Conservation (phyloP, 2,797 vertebrate species). For the Urosaurus nigricauda region DNA sequence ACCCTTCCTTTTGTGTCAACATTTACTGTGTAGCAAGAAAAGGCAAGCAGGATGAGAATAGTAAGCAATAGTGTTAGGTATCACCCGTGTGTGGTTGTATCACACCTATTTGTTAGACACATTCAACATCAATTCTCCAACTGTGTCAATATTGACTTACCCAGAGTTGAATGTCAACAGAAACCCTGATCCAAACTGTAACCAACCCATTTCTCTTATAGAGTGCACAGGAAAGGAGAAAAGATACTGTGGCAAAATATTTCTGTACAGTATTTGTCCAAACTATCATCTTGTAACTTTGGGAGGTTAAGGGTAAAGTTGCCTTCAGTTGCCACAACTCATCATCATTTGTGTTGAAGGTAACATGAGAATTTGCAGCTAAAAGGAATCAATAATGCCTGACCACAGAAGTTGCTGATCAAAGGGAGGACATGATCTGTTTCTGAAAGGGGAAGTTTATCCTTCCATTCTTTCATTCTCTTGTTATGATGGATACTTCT, state of each 20-base stretch:
- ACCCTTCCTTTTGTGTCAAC: background rate
- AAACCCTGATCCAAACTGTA: background rate
- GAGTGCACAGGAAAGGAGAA: background rate
- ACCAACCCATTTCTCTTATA: slow-evolving; percentile 1
- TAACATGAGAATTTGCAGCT: background rate
- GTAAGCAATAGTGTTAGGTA: background rate
- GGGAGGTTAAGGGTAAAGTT: background rate
- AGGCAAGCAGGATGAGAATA: background rate
- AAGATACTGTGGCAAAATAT: background rate
- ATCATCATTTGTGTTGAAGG: background rate
- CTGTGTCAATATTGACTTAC: background rate
- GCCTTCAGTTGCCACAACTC: background rate
- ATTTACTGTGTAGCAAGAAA: background rate
- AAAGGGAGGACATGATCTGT: background rate
- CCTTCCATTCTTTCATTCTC: background rate
- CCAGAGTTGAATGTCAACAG: background rate
- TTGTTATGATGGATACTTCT: background rate
- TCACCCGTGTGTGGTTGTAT: no score
- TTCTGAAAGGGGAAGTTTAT: background rate
- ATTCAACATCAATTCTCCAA: slow-evolving; percentile 3
- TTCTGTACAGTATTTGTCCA: background rate
- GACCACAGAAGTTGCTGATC: background rate
- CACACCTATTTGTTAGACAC: background rate
- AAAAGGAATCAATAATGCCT: background rate
- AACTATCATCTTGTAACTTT: background rate